These are phyloP conservation scores for Podarcis cretensis DNA, from an alignment of 2,113 vertebrate genomes.

Conservation along the genomic window DNA sequence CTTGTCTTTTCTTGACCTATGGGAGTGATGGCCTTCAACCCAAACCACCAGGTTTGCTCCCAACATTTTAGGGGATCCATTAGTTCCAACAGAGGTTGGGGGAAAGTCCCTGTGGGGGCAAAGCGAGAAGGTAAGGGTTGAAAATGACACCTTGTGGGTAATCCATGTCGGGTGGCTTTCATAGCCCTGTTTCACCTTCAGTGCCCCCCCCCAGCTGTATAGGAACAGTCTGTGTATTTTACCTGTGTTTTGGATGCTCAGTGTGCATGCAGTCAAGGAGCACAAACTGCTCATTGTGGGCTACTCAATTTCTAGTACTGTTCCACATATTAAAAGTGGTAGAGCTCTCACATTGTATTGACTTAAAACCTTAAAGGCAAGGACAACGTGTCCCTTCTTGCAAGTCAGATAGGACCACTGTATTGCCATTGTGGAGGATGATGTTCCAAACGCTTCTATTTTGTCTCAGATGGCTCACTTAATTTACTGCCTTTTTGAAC, in stretches of 20 bases:
- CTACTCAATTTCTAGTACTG: background rate
- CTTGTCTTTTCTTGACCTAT: too few relatives aligned
- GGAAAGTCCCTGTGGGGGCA: background rate
- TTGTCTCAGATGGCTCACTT: slow-evolving; percentile 45
- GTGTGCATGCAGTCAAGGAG: too few relatives aligned
- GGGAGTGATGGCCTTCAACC: background rate
- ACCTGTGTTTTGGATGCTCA: too few relatives aligned
- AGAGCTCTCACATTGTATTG: background rate
- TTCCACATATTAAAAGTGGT: background rate
- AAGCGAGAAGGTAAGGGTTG: background rate
- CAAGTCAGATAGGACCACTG: background rate
- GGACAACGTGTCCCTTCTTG: background rate
- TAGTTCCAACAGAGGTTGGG: background rate
- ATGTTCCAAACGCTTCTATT: slow-evolving; percentile 57
- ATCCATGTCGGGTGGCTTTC: background rate
- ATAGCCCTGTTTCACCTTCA: background rate
- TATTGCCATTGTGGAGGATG: background rate
- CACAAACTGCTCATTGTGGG: background rate
- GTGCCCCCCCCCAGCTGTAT: background rate
- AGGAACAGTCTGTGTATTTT: too few relatives aligned
- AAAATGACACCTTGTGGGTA: background rate
- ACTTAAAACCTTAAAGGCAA: background rate
- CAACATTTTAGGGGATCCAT: background rate
- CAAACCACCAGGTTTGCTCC: background rate
- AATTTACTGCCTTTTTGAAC: slow-evolving; percentile 63